Conservation (phyloP, 2,113 vertebrate genomes). For the Pongo abelii region DNA sequence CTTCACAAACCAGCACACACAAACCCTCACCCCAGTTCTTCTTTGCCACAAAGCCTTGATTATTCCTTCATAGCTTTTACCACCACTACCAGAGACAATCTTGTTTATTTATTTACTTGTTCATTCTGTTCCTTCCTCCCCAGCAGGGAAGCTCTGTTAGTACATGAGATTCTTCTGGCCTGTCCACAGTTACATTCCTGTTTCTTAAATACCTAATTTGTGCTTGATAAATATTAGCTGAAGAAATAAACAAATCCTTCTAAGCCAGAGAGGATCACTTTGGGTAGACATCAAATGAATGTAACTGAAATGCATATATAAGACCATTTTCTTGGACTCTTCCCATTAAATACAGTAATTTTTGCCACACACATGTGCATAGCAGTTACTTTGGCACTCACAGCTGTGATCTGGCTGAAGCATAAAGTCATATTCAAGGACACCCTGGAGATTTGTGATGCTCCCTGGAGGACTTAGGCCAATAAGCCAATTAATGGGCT, state of each 20-base stretch:
- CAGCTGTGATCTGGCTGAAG: conserved; percentile 5
- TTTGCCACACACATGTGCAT: background rate
- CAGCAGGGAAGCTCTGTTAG: background rate
- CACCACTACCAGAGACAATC: background rate
- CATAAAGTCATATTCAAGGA: conserved; percentile 1
- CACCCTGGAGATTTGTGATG: background rate
- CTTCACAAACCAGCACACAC: background rate
- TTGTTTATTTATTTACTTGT: background rate
- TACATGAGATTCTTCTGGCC: background rate
- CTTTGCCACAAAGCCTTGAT: background rate
- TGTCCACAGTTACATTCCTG: background rate
- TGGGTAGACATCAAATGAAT: background rate
- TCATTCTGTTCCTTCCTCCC: background rate
- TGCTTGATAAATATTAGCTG: background rate
- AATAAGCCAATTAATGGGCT: conserved; percentile 51
- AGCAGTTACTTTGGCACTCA: background rate
- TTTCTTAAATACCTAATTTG: conserved; percentile 1
- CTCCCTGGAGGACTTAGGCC: conserved; percentile 11
- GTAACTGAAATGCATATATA: background rate
- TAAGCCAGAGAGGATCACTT: background rate
- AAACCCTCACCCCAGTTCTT: background rate
- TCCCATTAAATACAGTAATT: background rate
- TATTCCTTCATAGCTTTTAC: background rate
- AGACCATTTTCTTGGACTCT: background rate
- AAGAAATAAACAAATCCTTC: background rate